Evolutionary conservation across 1,140 invertebrate species (phyloP).

Genomic region (Pristionchus pacificus): DNA sequence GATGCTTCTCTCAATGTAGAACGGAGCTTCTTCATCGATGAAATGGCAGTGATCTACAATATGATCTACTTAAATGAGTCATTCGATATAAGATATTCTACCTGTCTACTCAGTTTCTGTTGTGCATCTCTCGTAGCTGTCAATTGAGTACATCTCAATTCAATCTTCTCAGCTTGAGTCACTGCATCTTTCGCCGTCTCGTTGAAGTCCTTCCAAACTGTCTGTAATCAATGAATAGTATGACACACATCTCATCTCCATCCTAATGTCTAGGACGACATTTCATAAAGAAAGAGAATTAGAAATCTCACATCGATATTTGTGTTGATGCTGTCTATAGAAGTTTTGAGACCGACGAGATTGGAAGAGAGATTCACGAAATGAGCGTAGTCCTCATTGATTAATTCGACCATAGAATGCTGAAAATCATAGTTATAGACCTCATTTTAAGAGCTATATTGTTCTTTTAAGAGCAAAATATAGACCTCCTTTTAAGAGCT

Average conservation of each 20-base stretch:
- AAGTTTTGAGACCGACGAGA: slow-evolving; percentile 64
- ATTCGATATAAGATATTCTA: too few species aligned
- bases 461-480: background rate
- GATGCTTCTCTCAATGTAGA: too few species aligned
- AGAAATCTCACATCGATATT: slow-evolving; percentile 40
- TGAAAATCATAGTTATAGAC: slow-evolving; percentile 62
- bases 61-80: too few species aligned
- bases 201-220: slow-evolving; percentile 31
- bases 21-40: too few species aligned
- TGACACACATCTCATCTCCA: too few species aligned
- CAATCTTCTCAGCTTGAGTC: slow-evolving; percentile 18
- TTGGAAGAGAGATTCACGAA: slow-evolving; percentile 93
- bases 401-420: slow-evolving; percentile 88
- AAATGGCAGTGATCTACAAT: too few species aligned
- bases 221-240: slow-evolving; percentile 22
- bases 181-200: slow-evolving; percentile 18
- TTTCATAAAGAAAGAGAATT: slow-evolving; percentile 7
- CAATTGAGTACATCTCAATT: slow-evolving; percentile 20
- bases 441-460: background rate
- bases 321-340: slow-evolving; percentile 45
- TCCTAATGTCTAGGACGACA: too few species aligned
- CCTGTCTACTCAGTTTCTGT: slow-evolving; percentile 4
- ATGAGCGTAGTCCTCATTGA: slow-evolving; percentile 93
- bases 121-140: slow-evolving; percentile 5
- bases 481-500: background rate